Evolutionary conservation across 2,113 vertebrate species (phyloP), one percentile per base, ranked within the genome.

Genomic region (Butorides virescens): DNA sequence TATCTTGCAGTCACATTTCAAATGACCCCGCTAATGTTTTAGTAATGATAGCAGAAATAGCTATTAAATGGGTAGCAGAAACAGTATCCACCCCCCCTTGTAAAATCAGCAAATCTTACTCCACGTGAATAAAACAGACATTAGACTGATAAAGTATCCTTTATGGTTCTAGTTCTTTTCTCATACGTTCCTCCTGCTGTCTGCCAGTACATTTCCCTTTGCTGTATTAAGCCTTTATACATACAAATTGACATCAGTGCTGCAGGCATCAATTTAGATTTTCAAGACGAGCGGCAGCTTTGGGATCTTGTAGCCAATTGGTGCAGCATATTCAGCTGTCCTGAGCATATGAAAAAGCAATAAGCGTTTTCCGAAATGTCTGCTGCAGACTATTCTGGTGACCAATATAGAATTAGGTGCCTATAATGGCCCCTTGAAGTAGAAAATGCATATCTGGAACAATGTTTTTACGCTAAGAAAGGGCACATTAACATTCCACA

Each of bases 281-380:
- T 97, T 94, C 88, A 92, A 91, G 96, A 97, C 80, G 88, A 96
- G 95, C 77, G 83, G 70, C 93, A 97, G 95, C 97, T 97, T 83
- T 88, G 86, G 96, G 97, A 88, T 85, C 91, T 89, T 50, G 84
- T 15, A 92, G 93, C 94, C 93, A 95, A 97, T 14, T 49, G 94
- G 58, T 78, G 80, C 71, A 92, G 91, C 20, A 14, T 58, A 88
- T 93, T 91, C 87, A 86, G 80, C 88, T 88, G 86, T 75, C 95
- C 89, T 75, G 72, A 93, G 84, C 90, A 86, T 42, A 97, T 46
- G 92, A 81, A 97, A 96, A 94, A 95, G 29, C 44, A 86, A 92
- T 88, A 84, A 97, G 92, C 58, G 37, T 89, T 89, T 70, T 68
- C 83, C 7, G 32, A 78, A 97, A 88, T 62, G 86, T 17, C 91